phyloP scores from a whole-genome alignment of 37 sponge, comb jelly and placozoan species.

The Petrosia ficiformis region DNA sequence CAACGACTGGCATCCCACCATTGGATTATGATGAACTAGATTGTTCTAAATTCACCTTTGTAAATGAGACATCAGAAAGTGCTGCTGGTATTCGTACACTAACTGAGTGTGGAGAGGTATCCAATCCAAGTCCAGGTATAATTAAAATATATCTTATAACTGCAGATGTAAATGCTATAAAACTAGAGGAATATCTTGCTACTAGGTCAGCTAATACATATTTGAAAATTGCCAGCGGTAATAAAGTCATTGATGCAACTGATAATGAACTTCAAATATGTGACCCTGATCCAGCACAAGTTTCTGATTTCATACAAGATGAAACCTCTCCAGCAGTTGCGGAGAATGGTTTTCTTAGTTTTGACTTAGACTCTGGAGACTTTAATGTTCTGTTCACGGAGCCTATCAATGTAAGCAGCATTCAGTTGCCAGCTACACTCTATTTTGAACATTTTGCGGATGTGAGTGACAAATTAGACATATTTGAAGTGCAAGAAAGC shows the following conservation, averaged over 20 bases:
- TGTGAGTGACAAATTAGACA: background rate
- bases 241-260: slow-evolving; percentile 13
- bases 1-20: background rate
- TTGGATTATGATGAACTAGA: slow-evolving; percentile 9
- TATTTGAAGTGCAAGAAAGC: slow-evolving; percentile 33
- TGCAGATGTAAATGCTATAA: slow-evolving; percentile 33
- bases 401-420: slow-evolving; percentile 51
- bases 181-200: slow-evolving; percentile 33
- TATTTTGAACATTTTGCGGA: slow-evolving; percentile 52
- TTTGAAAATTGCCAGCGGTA: slow-evolving; percentile 5
- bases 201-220: slow-evolving; percentile 13
- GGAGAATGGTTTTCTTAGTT: slow-evolving; percentile 45
- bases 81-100: background rate
- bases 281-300: slow-evolving; percentile 11
- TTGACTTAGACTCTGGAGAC: slow-evolving; percentile 66
- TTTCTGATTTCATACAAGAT: slow-evolving; percentile 22
- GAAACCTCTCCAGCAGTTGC: slow-evolving; percentile 46
- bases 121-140: background rate
- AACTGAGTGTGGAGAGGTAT: slow-evolving; percentile 8
- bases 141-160: slow-evolving; percentile 1
- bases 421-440: slow-evolving; percentile 23
- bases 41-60: slow-evolving; percentile 44
- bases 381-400: slow-evolving; percentile 61
- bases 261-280: background rate
- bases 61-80: background rate